Evolutionary conservation across 1,140 invertebrate species (phyloP).

Genomic region (Papilio xuthus): DNA sequence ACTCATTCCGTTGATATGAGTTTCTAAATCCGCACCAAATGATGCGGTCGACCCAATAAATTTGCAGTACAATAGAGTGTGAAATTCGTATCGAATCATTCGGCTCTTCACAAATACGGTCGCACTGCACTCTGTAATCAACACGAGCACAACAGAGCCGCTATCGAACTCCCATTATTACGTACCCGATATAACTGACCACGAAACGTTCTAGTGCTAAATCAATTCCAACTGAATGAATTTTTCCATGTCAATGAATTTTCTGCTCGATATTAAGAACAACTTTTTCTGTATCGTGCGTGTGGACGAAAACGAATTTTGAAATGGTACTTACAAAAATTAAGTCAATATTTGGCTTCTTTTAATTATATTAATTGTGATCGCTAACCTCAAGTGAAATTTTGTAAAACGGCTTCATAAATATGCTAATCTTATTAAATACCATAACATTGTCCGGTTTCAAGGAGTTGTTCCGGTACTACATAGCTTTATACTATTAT

Average conservation of each 20-base stretch:
- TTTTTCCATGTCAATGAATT: slow-evolving; percentile 72
- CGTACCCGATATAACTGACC: slow-evolving; percentile 64
- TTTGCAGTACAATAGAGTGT: slow-evolving; percentile 23
- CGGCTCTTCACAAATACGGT: neutral
- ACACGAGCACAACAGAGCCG: slow-evolving; percentile 39
- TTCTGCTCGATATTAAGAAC: slow-evolving; percentile 55
- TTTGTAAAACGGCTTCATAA: neutral
- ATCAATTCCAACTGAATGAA: slow-evolving; percentile 68
- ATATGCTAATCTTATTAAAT: slow-evolving; percentile 5
- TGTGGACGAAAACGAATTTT: slow-evolving; percentile 36
- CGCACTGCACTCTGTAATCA: slow-evolving; percentile 22
- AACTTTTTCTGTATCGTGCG: slow-evolving; percentile 49
- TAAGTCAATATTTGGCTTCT: neutral
- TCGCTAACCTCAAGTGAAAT: neutral
- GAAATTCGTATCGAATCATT: slow-evolving; percentile 17
- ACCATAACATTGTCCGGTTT: neutral
- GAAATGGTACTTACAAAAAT: too few relatives aligned
- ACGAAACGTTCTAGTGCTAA: slow-evolving; percentile 64
- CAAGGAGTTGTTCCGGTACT: neutral
- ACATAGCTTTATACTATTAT: neutral
- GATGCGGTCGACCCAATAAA: slow-evolving; percentile 25
- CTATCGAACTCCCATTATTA: slow-evolving; percentile 55
- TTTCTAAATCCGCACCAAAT: slow-evolving; percentile 7
- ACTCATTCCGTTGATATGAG: neutral
- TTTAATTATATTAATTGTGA: neutral